Percentiles rank a stretch among this genome's conserved stretches.
These are phyloP conservation scores for Drosophila ananassae DNA, from an alignment of 1,140 invertebrate species.

Conservation along the genomic window DNA sequence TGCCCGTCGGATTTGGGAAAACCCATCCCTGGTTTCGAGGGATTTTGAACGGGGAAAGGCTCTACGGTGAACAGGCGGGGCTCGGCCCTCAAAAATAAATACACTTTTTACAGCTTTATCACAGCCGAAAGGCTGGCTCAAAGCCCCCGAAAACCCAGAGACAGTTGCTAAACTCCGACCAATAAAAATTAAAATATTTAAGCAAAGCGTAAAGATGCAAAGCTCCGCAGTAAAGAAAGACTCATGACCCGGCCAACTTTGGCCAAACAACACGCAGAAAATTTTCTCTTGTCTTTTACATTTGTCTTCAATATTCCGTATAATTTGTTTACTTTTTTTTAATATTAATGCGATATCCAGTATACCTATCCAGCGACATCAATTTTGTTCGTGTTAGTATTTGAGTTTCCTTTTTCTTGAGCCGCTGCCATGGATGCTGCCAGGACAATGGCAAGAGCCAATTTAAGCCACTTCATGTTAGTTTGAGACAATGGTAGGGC, in stretches of 20 bases:
- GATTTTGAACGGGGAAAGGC: slow-evolving; percentile 24
- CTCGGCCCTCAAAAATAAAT: slow-evolving; percentile 67
- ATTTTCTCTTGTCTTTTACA: neutral
- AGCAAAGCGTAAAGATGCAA: slow-evolving; percentile 80
- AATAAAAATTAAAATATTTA: slow-evolving; percentile 83
- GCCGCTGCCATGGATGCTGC: neutral
- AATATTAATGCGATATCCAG: neutral
- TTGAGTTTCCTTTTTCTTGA: neutral
- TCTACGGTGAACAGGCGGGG: neutral
- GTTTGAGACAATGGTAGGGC: neutral
- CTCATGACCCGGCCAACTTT: slow-evolving; percentile 51
- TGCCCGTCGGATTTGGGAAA: slow-evolving; percentile 17
- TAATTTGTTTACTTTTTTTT: neutral
- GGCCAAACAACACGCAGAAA: neutral
- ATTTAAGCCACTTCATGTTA: neutral
- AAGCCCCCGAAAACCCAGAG: slow-evolving; percentile 14
- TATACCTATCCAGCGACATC: neutral
- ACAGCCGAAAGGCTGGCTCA: slow-evolving; percentile 40
- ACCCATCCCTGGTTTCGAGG: neutral
- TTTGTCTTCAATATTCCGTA: neutral
- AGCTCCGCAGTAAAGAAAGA: slow-evolving; percentile 78
- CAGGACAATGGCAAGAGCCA: neutral
- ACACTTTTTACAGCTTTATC: slow-evolving; percentile 78
- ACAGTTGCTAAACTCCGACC: slow-evolving; percentile 73
- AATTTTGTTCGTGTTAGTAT: neutral